Conservation (phyloP, 2,888 invertebrate genomes). For the Leptinotarsa juncta region DNA sequence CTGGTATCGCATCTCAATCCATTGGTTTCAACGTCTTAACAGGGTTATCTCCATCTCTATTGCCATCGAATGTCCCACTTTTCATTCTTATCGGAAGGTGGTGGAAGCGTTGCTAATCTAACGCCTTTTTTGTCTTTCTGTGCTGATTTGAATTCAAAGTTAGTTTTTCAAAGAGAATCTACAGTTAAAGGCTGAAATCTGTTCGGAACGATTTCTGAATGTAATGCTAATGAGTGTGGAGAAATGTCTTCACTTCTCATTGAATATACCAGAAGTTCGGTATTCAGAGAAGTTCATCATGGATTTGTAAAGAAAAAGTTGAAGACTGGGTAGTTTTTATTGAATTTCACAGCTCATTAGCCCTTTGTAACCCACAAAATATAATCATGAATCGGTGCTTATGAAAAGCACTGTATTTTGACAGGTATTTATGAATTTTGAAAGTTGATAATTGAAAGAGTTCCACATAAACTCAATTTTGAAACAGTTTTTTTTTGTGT, state of each 20-base stretch:
- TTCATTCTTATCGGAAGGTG: constrained; percentile 49
- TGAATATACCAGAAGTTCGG: not conserved
- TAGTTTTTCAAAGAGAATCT: not conserved
- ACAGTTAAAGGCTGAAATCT: not conserved
- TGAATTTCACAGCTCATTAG: too few relatives aligned
- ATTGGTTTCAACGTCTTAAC: constrained; percentile 57
- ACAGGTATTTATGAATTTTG: too few relatives aligned
- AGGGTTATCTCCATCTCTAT: constrained; percentile 51
- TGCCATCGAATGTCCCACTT: constrained; percentile 45
- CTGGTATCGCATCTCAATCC: constrained; percentile 57
- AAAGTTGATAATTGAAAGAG: too few relatives aligned
- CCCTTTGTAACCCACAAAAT: too few relatives aligned
- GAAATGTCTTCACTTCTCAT: not conserved
- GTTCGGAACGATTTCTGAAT: constrained; percentile 12
- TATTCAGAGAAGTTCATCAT: not conserved
- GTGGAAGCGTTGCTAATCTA: constrained; percentile 14
- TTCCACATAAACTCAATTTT: too few relatives aligned
- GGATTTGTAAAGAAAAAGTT: too few relatives aligned
- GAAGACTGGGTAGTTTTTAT: too few relatives aligned
- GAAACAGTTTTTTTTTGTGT: too few relatives aligned
- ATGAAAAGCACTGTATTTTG: too few relatives aligned
- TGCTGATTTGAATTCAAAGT: constrained; percentile 12
- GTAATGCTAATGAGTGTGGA: constrained; percentile 6
- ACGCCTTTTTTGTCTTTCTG: constrained; percentile 17
- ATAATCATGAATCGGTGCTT: too few relatives aligned